Conservation (phyloP, 1,140 invertebrate genomes). For the Pemphigus obesinymphae region DNA sequence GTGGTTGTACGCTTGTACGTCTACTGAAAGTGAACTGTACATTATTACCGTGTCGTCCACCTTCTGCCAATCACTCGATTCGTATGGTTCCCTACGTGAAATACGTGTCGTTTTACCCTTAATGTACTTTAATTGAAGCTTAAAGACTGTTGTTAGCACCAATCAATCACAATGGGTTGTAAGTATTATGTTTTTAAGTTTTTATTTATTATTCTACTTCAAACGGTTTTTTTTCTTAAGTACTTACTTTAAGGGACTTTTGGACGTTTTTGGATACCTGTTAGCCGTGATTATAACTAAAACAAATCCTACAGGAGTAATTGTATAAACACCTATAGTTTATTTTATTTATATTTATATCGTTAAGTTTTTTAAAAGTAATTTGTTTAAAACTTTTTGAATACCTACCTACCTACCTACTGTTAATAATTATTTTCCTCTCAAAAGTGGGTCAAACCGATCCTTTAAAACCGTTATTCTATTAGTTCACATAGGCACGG, state of each 20-base stretch:
- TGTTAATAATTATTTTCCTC: neutral
- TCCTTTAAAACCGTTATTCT: neutral
- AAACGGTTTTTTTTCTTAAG: neutral
- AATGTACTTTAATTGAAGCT: constrained; percentile 8
- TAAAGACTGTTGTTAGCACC: neutral
- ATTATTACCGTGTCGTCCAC: neutral
- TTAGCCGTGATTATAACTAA: neutral
- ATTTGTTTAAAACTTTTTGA: neutral
- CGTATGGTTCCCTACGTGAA: constrained; percentile 16
- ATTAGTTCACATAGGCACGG: neutral
- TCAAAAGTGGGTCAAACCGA: neutral
- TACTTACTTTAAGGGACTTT: neutral
- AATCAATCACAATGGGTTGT: constrained; percentile 22
- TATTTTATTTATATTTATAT: neutral
- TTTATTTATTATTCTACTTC: neutral
- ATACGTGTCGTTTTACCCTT: constrained; percentile 8
- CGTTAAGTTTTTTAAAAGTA: neutral
- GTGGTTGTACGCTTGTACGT: constrained; percentile 33
- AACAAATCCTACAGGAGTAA: neutral
- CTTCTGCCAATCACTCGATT: neutral
- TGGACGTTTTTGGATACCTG: neutral
- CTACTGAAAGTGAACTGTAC: neutral
- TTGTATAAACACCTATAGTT: neutral
- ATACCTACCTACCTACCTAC: too few species aligned
- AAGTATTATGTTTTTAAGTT: neutral